Base-by-base conservation (phyloP, 2,888 invertebrate genomes). In the Heterodera filipjevi region DNA sequence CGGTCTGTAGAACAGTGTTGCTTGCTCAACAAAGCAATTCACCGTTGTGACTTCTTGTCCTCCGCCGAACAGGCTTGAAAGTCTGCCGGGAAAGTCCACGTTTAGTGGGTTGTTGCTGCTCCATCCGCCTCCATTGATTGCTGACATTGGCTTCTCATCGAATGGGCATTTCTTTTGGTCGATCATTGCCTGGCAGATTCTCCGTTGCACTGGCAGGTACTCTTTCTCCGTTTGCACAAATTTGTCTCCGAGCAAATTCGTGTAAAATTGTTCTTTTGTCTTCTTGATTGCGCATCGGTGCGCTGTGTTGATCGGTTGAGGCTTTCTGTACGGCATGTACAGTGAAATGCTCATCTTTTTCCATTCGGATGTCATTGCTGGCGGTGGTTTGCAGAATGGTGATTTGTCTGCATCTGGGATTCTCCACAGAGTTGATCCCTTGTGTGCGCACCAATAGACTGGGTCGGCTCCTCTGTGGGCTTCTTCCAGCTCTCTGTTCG, bases 361-460 rank as follows among this genome's bases (percentile, higher is more conserved):
- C 39, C 39, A 39, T 12, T 39, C 8, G 12, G 39, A 39, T 6
- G 1, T 39, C 8, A 39, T 6, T 0, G 8, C 39, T 39, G 39
- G 39, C 1, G 39, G n/a, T 35, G 33, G 35, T 68, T 68, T 33
- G n/a, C 70, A 68, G n/a, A 68, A 71, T 27, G 71, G 71, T 10
- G 71, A 71, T 39, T 71, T 71, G 10, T 71, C 27, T 8, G 44
- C 46, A n/a, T 71, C 46, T n/a, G 71, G 71, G 5, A 71, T 44
- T n/a, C 44, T 71, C 71, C 71, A 71, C 46, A 71, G 30, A 10
- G 71, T 27, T 5, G 39, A 44, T n/a, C 44, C 44, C 1, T 46
- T n/a, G 12, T n/a, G 39, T 8, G 44, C 71, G 8, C 71, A 71
- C 71, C 71, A 71, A 10, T 44, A 30, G 8, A 71, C 30, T 8